Evolutionary conservation across 1,140 invertebrate genomes (phyloP), one percentile per base, ranked within the genome.

Genomic region (Drosophila willistoni): DNA sequence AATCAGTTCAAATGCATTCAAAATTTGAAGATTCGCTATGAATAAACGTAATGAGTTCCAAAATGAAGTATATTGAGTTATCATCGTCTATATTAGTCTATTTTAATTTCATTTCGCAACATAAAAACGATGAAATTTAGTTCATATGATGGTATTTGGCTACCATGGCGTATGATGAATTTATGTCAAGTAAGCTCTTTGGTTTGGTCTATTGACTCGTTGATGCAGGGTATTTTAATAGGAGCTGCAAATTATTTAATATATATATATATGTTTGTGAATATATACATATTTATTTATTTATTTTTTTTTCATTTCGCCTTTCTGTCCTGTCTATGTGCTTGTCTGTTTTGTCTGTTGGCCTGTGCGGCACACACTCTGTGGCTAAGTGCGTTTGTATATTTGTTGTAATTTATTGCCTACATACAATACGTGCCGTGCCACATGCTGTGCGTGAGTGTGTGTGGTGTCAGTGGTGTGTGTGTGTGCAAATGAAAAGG

Each of bases 331-430:
- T 51, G 44, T 22, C 17, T 22, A 29, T 29, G 29, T 22, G 9
- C 19, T 29, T 51, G 44, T 19, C 17, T 22, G 17, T 51, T 51
- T 47, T 47, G 14, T 47, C 44, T 19, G 44, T 47, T 12, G 44
- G 44, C 44, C 44, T 22, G 17, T 51, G 44, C 17, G 44, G 44
- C 44, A 51, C 17, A 51, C 17, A 7, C 44, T 19, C 44, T 51
- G 44, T 51, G 44, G 44, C 44, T 51, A 51, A 51, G 44, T 51
- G 44, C 44, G 44, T 51, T 51, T 47, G 44, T 47, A 47, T 47
- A 47, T 47, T 47, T 51, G 44, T 51, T 51, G 44, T 51, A 51
- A 51, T 51, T 19, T 51, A 51, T 51, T 51, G 44, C 19, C 44
- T 22, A 51, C 44, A 22, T 51, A 51, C 44, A 51, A 51, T 51